phyloP scores from a whole-genome alignment of 2,797 vertebrate species.

The Sebastes glaucus region DNA sequence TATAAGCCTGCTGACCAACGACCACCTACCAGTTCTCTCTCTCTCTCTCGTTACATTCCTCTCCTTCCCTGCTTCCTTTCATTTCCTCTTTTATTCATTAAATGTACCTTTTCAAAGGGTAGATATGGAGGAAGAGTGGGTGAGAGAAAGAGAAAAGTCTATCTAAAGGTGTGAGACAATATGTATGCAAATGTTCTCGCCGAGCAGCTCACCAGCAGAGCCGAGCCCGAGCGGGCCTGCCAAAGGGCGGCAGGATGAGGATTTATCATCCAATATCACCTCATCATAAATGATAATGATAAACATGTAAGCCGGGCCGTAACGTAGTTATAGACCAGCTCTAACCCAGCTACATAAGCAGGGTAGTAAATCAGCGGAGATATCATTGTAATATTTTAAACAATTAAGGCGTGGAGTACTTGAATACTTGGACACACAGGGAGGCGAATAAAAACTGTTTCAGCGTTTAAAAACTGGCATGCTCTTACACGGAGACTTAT shows the following conservation, averaged over 20 bases:
- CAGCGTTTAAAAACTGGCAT: conserved; percentile 35
- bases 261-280: conserved; percentile 73
- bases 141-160: conserved; percentile 44
- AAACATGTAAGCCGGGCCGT: conserved; percentile 55
- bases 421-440: conserved; percentile 36
- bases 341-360: conserved; percentile 35
- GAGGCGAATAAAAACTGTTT: conserved; percentile 43
- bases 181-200: conserved; percentile 83
- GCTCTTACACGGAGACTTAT: conserved; percentile 41
- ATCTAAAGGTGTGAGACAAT: conserved; percentile 80
- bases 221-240: conserved; percentile 35
- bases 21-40: not conserved
- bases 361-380: conserved; percentile 43
- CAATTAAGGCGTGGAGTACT: conserved; percentile 29
- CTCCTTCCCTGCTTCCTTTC: conserved; percentile 20
- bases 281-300: conserved; percentile 71
- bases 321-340: conserved; percentile 45
- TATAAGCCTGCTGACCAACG: not conserved
- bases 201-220: conserved; percentile 37
- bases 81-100: conserved; percentile 57
- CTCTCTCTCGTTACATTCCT: conserved; percentile 6
- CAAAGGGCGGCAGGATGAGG: conserved; percentile 45
- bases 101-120: conserved; percentile 42
- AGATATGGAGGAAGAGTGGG: conserved; percentile 34
- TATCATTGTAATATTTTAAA: conserved; percentile 13